Evolutionary conservation across 1,140 invertebrate species (phyloP).

Genomic region (Drosophila ananassae): DNA sequence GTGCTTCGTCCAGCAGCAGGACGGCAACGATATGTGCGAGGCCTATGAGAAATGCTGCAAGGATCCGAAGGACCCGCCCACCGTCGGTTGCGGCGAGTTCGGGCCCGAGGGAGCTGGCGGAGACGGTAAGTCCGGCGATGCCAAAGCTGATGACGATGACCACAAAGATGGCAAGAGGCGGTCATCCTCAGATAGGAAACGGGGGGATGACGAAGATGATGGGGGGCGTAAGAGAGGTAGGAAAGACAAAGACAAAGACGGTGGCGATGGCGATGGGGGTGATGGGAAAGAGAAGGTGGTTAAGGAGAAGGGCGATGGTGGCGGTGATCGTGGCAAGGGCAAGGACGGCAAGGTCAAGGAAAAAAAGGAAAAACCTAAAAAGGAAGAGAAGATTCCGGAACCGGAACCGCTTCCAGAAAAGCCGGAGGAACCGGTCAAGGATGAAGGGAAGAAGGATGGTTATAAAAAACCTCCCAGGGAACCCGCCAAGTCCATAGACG

Average conservation of each 20-base stretch:
- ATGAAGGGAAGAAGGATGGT: too few species aligned
- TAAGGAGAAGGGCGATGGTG: background rate
- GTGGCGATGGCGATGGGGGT: background rate
- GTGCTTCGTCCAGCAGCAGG: slow-evolving; percentile 37
- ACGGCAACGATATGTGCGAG: slow-evolving; percentile 3
- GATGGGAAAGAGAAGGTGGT: background rate
- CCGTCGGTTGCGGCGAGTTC: slow-evolving; percentile 27
- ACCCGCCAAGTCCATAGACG: too few species aligned
- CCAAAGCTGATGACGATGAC: slow-evolving; percentile 8
- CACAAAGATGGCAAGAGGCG: background rate
- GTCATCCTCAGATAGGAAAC: background rate
- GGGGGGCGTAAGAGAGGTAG: background rate
- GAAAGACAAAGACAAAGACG: background rate
- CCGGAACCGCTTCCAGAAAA: background rate
- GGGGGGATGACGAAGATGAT: background rate
- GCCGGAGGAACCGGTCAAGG: background rate
- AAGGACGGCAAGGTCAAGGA: background rate
- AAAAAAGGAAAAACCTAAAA: background rate
- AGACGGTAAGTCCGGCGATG: slow-evolving; percentile 19
- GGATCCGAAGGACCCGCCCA: background rate
- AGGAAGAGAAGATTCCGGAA: background rate
- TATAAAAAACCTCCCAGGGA: too few species aligned
- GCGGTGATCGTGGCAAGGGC: slow-evolving; percentile 1
- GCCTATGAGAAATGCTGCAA: slow-evolving; percentile 38
- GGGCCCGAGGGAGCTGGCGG: background rate